These are phyloP conservation scores for Crotophaga sulcirostris DNA, from an alignment of 2,113 vertebrate genomes.

Conservation along the genomic window DNA sequence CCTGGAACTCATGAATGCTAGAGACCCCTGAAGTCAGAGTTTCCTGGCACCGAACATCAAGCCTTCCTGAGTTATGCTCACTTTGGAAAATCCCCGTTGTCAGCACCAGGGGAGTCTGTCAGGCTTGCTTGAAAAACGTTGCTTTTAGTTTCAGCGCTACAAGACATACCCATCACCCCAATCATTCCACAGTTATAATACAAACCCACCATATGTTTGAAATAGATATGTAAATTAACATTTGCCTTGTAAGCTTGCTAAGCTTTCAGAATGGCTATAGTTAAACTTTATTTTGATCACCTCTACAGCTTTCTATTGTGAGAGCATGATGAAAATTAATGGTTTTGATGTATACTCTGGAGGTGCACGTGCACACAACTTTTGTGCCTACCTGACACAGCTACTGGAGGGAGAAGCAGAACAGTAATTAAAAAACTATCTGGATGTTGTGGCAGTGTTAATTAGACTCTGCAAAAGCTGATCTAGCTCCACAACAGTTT, in stretches of 20 bases:
- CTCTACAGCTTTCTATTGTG: not conserved
- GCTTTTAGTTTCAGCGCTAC: not conserved
- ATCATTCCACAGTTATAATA: not conserved
- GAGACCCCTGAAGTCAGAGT: constrained; percentile 55
- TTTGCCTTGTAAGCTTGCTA: not conserved
- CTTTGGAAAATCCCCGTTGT: constrained; percentile 48
- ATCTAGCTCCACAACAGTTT: constrained; percentile 18
- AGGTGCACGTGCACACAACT: not conserved
- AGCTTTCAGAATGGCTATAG: not conserved
- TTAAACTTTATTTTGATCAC: constrained; percentile 30
- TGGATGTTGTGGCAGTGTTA: constrained; percentile 26
- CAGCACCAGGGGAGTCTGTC: not conserved
- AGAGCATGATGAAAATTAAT: constrained; percentile 1
- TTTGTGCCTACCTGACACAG: constrained; percentile 24
- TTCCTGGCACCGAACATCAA: constrained; percentile 38
- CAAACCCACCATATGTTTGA: not conserved
- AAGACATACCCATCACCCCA: not conserved
- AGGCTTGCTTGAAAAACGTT: not conserved
- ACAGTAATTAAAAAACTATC: constrained; percentile 46
- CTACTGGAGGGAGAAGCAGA: constrained; percentile 6
- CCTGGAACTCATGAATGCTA: not conserved
- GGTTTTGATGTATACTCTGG: not conserved
- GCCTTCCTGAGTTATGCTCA: not conserved
- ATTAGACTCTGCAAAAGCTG: constrained; percentile 24
- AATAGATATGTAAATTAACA: not conserved